Conservation (phyloP, 2,888 invertebrate genomes). For the Geophilus truncorum region DNA sequence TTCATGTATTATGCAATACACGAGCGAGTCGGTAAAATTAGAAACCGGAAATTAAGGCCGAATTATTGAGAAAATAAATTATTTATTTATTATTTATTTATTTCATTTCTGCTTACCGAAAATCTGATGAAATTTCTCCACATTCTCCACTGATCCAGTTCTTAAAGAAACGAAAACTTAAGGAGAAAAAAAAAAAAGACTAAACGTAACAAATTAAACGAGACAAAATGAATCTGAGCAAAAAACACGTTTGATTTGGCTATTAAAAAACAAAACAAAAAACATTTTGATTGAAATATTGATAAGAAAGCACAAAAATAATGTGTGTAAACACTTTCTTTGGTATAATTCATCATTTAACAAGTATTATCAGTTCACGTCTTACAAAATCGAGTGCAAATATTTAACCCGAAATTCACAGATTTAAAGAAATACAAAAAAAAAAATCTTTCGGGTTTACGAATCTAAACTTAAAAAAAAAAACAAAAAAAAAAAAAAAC, state of each 20-base stretch:
- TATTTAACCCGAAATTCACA: neutral
- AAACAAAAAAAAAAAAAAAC: neutral
- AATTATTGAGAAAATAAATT: neutral
- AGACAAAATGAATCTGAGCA: neutral
- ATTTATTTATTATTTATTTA: no score
- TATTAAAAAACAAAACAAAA: neutral
- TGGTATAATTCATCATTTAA: neutral
- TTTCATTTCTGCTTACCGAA: no score
- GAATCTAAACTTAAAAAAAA: neutral
- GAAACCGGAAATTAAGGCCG: neutral
- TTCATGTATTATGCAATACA: neutral
- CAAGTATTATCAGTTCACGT: neutral
- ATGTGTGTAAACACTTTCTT: neutral
- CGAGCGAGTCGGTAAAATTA: neutral
- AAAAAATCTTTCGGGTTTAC: neutral
- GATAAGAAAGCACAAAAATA: neutral
- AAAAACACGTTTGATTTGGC: neutral
- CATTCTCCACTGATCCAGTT: neutral
- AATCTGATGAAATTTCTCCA: neutral
- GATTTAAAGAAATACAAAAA: neutral
- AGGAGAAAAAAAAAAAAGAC: neutral
- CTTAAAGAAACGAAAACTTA: neutral
- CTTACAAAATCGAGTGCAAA: neutral
- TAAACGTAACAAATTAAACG: neutral
- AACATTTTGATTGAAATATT: neutral